These are phyloP conservation scores for Albula goreensis DNA, from an alignment of 2,113 vertebrate genomes.

Conservation along the genomic window DNA sequence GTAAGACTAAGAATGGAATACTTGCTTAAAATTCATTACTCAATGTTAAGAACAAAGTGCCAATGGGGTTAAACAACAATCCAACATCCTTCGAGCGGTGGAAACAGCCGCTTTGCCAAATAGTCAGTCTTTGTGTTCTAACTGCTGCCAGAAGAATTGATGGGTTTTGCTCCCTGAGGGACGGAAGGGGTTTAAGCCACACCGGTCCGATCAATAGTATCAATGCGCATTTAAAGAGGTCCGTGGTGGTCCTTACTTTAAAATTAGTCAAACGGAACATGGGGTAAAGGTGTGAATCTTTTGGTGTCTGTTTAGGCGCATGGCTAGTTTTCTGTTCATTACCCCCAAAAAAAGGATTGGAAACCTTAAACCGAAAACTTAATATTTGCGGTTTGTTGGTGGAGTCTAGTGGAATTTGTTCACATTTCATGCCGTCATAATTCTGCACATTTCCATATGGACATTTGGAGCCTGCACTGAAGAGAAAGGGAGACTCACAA, in stretches of 20 bases:
- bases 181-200: constrained; percentile 8
- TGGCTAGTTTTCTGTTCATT: background rate
- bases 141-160: constrained; percentile 10
- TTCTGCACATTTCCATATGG: too few species aligned
- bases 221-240: constrained; percentile 13
- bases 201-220: constrained; percentile 11
- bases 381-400: too few species aligned
- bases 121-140: background rate
- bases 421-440: too few species aligned
- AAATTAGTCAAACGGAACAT: background rate
- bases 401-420: too few species aligned
- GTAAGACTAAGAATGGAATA: background rate
- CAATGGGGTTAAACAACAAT: background rate
- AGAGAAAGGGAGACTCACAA: too few species aligned
- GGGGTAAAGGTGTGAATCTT: background rate
- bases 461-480: too few species aligned
- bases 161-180: background rate
- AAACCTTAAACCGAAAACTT: too few species aligned
- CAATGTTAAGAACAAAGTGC: constrained; percentile 68
- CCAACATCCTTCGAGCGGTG: background rate
- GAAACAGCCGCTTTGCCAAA: background rate
- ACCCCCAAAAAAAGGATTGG: background rate
- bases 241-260: background rate
- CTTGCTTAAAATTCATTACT: constrained; percentile 71
- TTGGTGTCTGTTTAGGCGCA: background rate